Evolutionary conservation across 2,113 vertebrate species (phyloP).

Genomic region (Clupea harengus): DNA sequence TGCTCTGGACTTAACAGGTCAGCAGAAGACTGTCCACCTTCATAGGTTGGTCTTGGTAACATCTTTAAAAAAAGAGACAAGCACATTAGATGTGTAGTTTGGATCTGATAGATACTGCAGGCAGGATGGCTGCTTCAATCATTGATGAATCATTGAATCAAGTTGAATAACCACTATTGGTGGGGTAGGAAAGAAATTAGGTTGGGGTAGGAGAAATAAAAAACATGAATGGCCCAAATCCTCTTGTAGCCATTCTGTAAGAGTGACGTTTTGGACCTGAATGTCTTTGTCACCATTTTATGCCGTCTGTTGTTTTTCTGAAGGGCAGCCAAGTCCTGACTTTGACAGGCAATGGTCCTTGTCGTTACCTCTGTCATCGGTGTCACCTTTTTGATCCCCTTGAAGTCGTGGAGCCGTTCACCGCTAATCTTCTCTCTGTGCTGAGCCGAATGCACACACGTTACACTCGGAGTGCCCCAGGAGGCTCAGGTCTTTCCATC

Average conservation of each 20-base stretch:
- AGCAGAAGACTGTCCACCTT: not conserved
- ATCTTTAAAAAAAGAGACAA: not conserved
- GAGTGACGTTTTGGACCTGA: constrained; percentile 2
- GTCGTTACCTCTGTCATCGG: constrained; percentile 14
- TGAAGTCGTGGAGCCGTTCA: not conserved
- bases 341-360: not conserved
- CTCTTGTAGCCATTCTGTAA: not conserved
- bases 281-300: not conserved
- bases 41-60: not conserved
- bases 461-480: not conserved
- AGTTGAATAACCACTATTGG: not conserved
- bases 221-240: not conserved
- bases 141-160: not conserved
- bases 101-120: not conserved
- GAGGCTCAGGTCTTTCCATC: constrained; percentile 36
- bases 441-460: constrained; percentile 16
- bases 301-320: not conserved
- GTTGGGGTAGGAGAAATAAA: not conserved
- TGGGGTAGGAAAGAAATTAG: not conserved
- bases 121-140: not conserved
- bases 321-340: not conserved
- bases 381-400: not conserved
- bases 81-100: not conserved
- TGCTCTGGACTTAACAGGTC: constrained; percentile 56
- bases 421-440: not conserved